These are phyloP conservation scores for Gymnothorax reevesii DNA, from an alignment of 2,797 vertebrate species.

Conservation along the genomic window DNA sequence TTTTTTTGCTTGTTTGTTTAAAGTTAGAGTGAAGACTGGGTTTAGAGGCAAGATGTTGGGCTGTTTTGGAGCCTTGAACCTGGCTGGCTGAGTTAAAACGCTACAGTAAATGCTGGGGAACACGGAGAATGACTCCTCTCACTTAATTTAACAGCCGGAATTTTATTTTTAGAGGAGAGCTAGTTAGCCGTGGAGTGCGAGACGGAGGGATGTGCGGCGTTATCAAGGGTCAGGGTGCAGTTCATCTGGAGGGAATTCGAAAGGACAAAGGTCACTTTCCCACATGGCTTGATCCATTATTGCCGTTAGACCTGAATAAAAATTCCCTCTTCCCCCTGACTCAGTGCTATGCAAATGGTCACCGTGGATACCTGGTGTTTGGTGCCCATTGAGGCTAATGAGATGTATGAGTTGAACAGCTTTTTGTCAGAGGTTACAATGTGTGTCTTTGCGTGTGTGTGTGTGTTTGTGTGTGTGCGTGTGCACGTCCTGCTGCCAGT, in stretches of 20 bases:
- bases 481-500: neutral
- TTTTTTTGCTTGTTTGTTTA: neutral
- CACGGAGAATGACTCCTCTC: conserved; percentile 53
- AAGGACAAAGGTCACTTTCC: conserved; percentile 17
- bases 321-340: neutral
- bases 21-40: neutral
- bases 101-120: conserved; percentile 49
- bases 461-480: conserved; percentile 6
- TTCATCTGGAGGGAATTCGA: neutral
- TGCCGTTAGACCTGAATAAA: neutral
- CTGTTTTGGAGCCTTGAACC: neutral
- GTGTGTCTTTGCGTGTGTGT: neutral
- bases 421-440: neutral
- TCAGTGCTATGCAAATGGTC: neutral
- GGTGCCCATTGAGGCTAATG: conserved; percentile 15
- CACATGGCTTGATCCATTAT: conserved; percentile 26
- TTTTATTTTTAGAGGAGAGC: conserved; percentile 65
- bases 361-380: conserved; percentile 1
- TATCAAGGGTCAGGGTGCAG: conserved; percentile 21
- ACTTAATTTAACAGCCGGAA: conserved; percentile 69
- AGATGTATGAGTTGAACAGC: neutral
- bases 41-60: neutral
- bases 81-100: neutral
- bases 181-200: conserved; percentile 46
- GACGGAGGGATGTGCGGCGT: neutral